phyloP scores from a whole-genome alignment of 2,113 vertebrate species.

The Pachypanchax playfairii region DNA sequence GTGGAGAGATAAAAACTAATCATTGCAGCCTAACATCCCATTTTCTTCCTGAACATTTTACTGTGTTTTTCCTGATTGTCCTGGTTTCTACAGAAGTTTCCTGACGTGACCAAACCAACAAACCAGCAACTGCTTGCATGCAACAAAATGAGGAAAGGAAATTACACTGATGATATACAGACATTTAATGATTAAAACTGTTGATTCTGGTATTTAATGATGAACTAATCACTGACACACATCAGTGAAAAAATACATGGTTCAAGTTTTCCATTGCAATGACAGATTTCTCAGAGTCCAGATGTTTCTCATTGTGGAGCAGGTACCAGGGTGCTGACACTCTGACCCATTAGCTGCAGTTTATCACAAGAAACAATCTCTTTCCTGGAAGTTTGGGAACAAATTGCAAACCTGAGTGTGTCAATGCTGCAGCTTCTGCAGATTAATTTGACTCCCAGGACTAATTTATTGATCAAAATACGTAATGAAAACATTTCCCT shows the following conservation, averaged over 20 bases:
- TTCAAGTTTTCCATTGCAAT: conserved; percentile 8
- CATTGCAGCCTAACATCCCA: background rate
- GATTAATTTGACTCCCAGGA: conserved; percentile 17
- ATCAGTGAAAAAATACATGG: background rate
- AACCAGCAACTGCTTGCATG: too few species aligned
- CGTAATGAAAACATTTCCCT: conserved; percentile 30
- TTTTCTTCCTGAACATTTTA: background rate
- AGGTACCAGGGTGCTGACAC: conserved; percentile 27
- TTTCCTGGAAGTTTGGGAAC: conserved; percentile 38
- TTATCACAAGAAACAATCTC: conserved; percentile 38
- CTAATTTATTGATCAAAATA: conserved; percentile 16
- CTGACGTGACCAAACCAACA: background rate
- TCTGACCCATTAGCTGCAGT: conserved; percentile 24
- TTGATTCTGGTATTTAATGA: too few species aligned
- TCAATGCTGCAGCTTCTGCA: conserved; percentile 29
- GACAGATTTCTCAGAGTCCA: conserved; percentile 2
- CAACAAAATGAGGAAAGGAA: too few species aligned
- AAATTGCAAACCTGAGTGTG: conserved; percentile 28
- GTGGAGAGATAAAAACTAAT: background rate
- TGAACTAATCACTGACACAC: too few species aligned
- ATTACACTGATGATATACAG: too few species aligned
- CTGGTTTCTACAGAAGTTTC: background rate
- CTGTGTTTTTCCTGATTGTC: background rate
- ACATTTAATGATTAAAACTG: too few species aligned
- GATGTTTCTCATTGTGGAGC: conserved; percentile 29